Conservation (phyloP, 2,113 vertebrate species). For the Salminus brasiliensis region DNA sequence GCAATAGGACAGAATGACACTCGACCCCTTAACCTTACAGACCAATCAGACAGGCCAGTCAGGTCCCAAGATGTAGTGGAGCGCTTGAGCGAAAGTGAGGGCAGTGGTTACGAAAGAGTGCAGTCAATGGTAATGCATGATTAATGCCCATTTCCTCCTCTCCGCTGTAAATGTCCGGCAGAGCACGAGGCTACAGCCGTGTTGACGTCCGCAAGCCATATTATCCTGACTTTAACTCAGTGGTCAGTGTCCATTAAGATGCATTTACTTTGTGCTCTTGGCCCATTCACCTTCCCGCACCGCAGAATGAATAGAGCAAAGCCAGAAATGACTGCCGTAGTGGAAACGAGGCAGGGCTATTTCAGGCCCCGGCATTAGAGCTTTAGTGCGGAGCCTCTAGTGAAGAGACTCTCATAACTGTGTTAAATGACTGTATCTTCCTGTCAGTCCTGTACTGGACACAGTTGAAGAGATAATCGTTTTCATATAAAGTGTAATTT, state of each 20-base stretch:
- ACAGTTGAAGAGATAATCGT: constrained; percentile 2
- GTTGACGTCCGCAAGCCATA: not conserved
- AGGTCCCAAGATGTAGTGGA: constrained; percentile 8
- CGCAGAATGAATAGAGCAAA: constrained; percentile 38
- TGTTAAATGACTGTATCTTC: not conserved
- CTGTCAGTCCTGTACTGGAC: constrained; percentile 2
- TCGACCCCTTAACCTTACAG: constrained; percentile 24
- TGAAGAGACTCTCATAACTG: not conserved
- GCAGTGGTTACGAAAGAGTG: not conserved
- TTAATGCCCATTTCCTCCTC: constrained; percentile 9
- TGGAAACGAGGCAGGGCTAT: constrained; percentile 38
- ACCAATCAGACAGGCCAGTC: constrained; percentile 3
- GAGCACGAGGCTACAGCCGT: not conserved
- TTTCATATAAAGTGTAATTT: constrained; percentile 38
- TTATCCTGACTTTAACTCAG: constrained; percentile 8
- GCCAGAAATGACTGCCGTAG: constrained; percentile 23
- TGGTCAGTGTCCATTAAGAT: constrained; percentile 56
- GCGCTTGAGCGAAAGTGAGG: not conserved
- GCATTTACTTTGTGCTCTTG: constrained; percentile 52
- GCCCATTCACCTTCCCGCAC: constrained; percentile 36
- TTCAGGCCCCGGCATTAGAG: constrained; percentile 33
- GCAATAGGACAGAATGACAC: constrained; percentile 13
- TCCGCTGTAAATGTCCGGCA: constrained; percentile 24
- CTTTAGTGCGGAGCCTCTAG: constrained; percentile 17
- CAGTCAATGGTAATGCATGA: constrained; percentile 14